Conservation (phyloP, 2,113 vertebrate genomes). For the Misgurnus mizolepis region DNA sequence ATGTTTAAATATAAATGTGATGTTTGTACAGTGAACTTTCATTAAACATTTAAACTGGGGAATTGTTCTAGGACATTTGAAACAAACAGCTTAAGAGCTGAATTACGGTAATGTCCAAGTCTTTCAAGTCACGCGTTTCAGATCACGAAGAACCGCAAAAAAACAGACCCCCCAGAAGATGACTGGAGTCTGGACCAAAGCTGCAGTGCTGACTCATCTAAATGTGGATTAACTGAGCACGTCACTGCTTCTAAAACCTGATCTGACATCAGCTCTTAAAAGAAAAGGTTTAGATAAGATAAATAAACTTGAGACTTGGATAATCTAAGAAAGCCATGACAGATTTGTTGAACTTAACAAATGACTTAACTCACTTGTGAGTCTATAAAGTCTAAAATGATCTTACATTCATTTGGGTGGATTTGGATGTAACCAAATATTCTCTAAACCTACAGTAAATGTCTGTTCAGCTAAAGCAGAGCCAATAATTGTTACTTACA, state of each 20-base stretch:
- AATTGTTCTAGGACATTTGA: neutral
- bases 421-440: too few relatives aligned
- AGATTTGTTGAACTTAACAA: too few relatives aligned
- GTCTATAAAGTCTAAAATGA: too few relatives aligned
- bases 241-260: neutral
- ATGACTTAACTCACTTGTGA: too few relatives aligned
- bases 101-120: neutral
- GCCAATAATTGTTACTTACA: too few relatives aligned
- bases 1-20: neutral
- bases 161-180: constrained; percentile 66
- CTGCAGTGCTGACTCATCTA: constrained; percentile 62
- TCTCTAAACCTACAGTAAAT: too few relatives aligned
- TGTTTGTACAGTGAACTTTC: too few relatives aligned
- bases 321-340: too few relatives aligned
- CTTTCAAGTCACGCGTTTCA: constrained; percentile 47
- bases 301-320: neutral
- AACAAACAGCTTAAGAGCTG: neutral
- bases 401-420: too few relatives aligned
- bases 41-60: neutral
- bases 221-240: constrained; percentile 62
- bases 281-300: neutral
- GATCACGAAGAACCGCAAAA: constrained; percentile 60
- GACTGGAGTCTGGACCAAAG: constrained; percentile 31
- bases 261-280: neutral
- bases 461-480: too few relatives aligned